These are phyloP conservation scores for Pyralis farinalis DNA, from an alignment of 2,888 invertebrate genomes.

Conservation along the genomic window DNA sequence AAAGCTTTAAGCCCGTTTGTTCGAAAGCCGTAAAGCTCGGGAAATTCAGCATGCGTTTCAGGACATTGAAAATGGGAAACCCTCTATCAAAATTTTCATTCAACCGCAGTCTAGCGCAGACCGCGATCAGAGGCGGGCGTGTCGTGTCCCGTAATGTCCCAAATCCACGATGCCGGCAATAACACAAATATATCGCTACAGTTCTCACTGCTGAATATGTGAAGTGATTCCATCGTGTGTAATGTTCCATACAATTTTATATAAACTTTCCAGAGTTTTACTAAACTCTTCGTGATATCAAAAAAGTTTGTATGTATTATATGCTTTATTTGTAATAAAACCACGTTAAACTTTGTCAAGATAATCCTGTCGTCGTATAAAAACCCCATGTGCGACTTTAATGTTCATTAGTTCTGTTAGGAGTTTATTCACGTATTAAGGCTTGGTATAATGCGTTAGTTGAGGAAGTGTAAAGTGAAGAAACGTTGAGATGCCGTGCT, in stretches of 20 bases:
- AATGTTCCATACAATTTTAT: constrained; percentile 7
- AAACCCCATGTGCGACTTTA: no score
- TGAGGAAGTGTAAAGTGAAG: constrained; percentile 11
- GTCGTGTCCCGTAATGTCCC: constrained; percentile 21
- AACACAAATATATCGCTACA: neutral
- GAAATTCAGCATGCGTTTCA: constrained; percentile 26
- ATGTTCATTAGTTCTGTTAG: neutral
- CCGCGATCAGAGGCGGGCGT: constrained; percentile 53
- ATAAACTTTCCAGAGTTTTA: neutral
- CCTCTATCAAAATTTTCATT: constrained; percentile 34
- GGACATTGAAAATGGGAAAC: constrained; percentile 49
- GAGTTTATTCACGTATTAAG: neutral
- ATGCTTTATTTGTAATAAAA: neutral
- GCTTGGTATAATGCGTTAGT: neutral
- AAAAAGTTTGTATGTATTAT: constrained; percentile 1
- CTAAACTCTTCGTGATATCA: no score
- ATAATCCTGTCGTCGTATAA: neutral
- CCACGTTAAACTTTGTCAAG: neutral
- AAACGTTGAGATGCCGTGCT: constrained; percentile 59
- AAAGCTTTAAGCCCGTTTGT: neutral
- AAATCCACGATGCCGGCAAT: constrained; percentile 23
- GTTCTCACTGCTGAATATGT: constrained; percentile 6
- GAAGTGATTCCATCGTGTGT: constrained; percentile 22
- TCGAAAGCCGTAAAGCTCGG: neutral
- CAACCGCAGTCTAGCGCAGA: constrained; percentile 60